phyloP scores from a whole-genome alignment of 2,888 invertebrate species.

The Nemotelus nigrinus region DNA sequence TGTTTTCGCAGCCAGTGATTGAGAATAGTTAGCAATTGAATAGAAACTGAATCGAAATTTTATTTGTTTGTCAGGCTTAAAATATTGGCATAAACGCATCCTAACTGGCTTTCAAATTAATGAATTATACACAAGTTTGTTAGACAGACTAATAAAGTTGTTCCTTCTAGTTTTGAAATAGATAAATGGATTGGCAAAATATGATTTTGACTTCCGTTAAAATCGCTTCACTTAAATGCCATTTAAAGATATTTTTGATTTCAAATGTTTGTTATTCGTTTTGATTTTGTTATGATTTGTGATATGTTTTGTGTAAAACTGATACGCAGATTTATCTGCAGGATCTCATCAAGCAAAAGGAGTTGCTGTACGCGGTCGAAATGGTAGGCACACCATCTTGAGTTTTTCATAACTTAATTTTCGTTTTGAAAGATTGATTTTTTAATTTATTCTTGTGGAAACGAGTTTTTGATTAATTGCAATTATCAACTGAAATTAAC shows the following conservation, averaged over 20 bases:
- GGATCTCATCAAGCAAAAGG: conserved; percentile 89
- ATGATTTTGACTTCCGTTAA: no score
- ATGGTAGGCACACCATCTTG: conserved; percentile 71
- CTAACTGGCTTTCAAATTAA: neutral
- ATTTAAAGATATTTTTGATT: conserved; percentile 25
- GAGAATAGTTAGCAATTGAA: neutral
- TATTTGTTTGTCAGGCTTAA: neutral
- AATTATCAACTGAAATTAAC: neutral
- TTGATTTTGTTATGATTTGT: conserved; percentile 35
- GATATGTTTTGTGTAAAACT: conserved; percentile 57
- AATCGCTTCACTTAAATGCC: neutral
- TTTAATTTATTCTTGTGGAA: conserved; percentile 1
- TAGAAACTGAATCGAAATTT: neutral
- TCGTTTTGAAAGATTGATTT: conserved; percentile 3
- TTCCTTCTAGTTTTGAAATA: no score
- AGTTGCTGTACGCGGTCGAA: conserved; percentile 84
- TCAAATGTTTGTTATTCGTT: conserved; percentile 42
- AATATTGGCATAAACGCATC: neutral
- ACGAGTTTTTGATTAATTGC: neutral
- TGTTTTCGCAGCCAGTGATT: neutral
- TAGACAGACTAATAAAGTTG: no score
- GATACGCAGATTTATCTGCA: conserved; percentile 84
- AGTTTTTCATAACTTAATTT: conserved; percentile 8
- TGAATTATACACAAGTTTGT: neutral
- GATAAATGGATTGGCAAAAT: no score